These are phyloP conservation scores for Mormyrus lacerda DNA, from an alignment of 2,113 vertebrate genomes.

Conservation along the genomic window DNA sequence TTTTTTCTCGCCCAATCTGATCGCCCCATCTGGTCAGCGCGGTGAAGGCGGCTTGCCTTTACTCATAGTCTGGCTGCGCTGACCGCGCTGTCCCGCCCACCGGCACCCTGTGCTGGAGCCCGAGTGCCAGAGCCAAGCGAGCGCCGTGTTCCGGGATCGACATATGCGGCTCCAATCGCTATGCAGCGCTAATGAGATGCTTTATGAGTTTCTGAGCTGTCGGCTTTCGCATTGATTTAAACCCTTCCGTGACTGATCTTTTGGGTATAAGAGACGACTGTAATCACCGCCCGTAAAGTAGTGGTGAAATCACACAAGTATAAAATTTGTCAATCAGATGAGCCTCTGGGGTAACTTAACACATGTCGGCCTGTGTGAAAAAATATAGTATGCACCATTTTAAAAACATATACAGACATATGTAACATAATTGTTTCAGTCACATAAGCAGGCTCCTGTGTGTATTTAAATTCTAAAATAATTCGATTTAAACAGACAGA, in stretches of 20 bases:
- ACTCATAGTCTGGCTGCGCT: constrained; percentile 42
- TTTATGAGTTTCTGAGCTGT: constrained; percentile 14
- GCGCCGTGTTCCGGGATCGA: neutral
- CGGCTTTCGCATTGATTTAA: constrained; percentile 8
- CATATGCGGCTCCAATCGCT: constrained; percentile 10
- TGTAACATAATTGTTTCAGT: neutral
- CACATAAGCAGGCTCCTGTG: neutral
- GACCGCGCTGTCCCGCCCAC: constrained; percentile 46
- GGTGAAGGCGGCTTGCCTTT: constrained; percentile 38
- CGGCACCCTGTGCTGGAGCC: constrained; percentile 53
- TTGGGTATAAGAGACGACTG: neutral
- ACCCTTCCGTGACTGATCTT: constrained; percentile 10
- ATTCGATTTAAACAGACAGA: neutral
- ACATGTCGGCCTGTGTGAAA: neutral
- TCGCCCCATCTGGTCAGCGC: constrained; percentile 46
- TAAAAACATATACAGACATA: neutral
- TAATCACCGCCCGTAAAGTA: neutral
- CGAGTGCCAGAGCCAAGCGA: neutral
- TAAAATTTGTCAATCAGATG: neutral
- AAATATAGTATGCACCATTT: neutral
- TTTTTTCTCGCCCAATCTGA: constrained; percentile 36
- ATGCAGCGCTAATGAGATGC: constrained; percentile 16
- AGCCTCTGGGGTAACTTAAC: neutral
- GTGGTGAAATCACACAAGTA: constrained; percentile 6
- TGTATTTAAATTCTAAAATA: neutral